Base-by-base conservation (phyloP, 2,113 vertebrate genomes). In the Ageneiosus marmoratus region DNA sequence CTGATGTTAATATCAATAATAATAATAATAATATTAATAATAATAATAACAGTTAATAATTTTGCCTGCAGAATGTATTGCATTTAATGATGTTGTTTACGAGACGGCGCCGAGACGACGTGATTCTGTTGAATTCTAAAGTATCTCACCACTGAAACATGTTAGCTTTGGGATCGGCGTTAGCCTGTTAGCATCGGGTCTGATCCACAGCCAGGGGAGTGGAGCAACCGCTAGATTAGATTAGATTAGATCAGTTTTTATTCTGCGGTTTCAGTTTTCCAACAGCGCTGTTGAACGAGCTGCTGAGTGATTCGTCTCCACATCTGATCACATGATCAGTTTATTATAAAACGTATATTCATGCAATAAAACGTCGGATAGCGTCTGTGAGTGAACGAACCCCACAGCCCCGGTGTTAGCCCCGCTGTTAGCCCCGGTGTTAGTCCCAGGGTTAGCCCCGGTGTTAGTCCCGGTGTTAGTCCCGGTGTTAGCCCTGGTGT, bases 1-100 rank as follows among this genome's bases (percentile, higher is more conserved):
- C 91, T 89, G 37, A 62, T 15, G 13, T 32, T 4, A 5, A 63
- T 20, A 50, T 3, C 5, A 5, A 41, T 27, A 63, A 63, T 32
- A 3, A 63, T 58, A n/a, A 58, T 58, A 58, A n/a, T 27, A 58
- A 58, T 11, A 62, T 5, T 29, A 62, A 62, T 27, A 18, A 65
- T 8, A 34, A 34, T 29, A 2, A 29, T 62, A 24, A 13, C 27
- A 60, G 27, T 11, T 5, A 62, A 32, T 63, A 0, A 3, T 32
- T 63, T 65, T 34, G 20, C 1, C 62, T 65, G 29, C 2, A 34
- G 62, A 65, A 65, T 65, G 29, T 67, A 15, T 67, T 37, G 18
- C 5, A 3, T 18, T 65, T 20, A 65, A 65, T 16, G 13, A 32
- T 32, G 62, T 16, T 60, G 53, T 55, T 55, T 55, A 22, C 6